A percentile compares a stretch with the other conserved stretches of the same genome.
Evolutionary conservation across 2,888 invertebrate species (phyloP).

Genomic region (Netelia inedita): DNA sequence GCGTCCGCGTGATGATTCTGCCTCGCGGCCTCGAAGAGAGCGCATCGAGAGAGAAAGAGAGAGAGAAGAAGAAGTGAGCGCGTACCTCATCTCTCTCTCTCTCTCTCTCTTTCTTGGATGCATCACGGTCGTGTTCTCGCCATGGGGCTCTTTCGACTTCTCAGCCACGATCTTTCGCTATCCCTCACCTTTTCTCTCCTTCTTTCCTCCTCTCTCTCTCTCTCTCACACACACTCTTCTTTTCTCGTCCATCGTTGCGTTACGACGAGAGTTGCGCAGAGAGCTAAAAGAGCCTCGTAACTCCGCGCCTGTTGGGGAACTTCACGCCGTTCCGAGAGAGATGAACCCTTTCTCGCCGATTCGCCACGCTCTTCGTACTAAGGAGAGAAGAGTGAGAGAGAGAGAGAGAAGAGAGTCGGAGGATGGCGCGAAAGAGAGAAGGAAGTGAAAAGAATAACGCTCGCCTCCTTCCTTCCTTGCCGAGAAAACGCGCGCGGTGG

Average conservation of each 20-base stretch:
- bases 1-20: slow-evolving; percentile 75
- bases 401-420: slow-evolving; percentile 33
- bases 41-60: slow-evolving; percentile 46
- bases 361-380: slow-evolving; percentile 63
- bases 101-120: slow-evolving; percentile 49
- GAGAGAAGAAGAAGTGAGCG: slow-evolving; percentile 44
- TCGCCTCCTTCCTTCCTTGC: background rate
- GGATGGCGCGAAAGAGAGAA: slow-evolving; percentile 41
- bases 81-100: slow-evolving; percentile 62
- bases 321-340: slow-evolving; percentile 61
- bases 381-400: slow-evolving; percentile 50
- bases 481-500: slow-evolving; percentile 52
- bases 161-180: slow-evolving; percentile 34
- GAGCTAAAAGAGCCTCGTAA: slow-evolving; percentile 60
- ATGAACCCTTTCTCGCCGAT: slow-evolving; percentile 64
- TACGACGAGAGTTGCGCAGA: slow-evolving; percentile 9
- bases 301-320: slow-evolving; percentile 64
- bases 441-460: background rate
- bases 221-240: background rate
- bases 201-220: background rate
- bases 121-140: slow-evolving; percentile 42
- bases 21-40: slow-evolving; percentile 73
- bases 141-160: slow-evolving; percentile 39
- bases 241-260: slow-evolving; percentile 29
- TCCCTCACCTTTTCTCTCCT: slow-evolving; percentile 7